phyloP scores from a whole-genome alignment of 2,797 vertebrate genomes.

The Poeciliopsis infans region DNA sequence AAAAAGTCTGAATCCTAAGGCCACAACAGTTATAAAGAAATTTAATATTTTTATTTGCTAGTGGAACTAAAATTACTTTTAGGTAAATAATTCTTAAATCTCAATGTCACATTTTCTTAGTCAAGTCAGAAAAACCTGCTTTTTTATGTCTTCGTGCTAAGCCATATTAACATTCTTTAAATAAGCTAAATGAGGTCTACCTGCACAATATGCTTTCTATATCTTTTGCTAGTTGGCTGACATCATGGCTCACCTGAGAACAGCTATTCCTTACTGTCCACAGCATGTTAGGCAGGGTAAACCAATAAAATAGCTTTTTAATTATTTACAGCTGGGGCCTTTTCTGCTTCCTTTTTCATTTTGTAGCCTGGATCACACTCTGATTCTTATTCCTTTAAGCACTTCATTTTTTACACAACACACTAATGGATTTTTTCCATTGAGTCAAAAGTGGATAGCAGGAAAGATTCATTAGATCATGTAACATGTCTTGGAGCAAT shows the following conservation, averaged over 20 bases:
- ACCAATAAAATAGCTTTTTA: conserved; percentile 74
- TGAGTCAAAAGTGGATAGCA: conserved; percentile 57
- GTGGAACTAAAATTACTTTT: conserved; percentile 1
- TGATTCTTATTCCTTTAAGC: conserved; percentile 37
- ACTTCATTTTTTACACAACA: conserved; percentile 48
- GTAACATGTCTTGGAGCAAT: conserved; percentile 46
- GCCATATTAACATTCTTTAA: conserved; percentile 23
- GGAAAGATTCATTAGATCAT: conserved; percentile 58
- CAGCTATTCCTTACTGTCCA: conserved; percentile 67
- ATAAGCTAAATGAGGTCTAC: conserved; percentile 35
- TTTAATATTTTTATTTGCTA: conserved; percentile 17
- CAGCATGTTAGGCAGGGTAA: conserved; percentile 61
- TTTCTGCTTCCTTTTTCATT: conserved; percentile 49
- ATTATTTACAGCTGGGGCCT: conserved; percentile 74
- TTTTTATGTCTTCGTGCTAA: conserved; percentile 13
- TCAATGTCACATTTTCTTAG: conserved; percentile 13
- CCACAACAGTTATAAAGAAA: conserved; percentile 10
- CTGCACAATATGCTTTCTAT: conserved; percentile 60
- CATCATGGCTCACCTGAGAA: conserved; percentile 71
- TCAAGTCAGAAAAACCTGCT: neutral
- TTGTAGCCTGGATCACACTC: conserved; percentile 55
- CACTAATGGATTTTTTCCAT: conserved; percentile 51
- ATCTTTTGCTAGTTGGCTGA: conserved; percentile 54
- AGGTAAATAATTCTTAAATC: conserved; percentile 10
- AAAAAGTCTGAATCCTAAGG: conserved; percentile 18